Conservation (phyloP, 1,140 invertebrate genomes). For the Drosophila pallidifrons region DNA sequence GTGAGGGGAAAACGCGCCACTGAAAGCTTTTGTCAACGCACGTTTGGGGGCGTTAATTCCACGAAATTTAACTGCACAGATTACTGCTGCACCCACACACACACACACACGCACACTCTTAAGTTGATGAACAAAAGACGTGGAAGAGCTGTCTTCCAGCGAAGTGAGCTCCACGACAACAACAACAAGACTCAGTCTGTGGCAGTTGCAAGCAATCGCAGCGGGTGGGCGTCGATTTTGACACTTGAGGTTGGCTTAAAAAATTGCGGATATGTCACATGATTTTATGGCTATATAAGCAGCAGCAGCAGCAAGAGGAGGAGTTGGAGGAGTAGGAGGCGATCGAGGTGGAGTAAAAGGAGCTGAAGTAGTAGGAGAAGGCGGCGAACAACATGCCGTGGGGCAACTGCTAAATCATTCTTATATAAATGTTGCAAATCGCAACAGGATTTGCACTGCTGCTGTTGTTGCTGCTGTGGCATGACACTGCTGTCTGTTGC, state of each 20-base stretch:
- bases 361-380: not conserved
- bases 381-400: constrained; percentile 48
- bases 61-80: constrained; percentile 50
- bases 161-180: constrained; percentile 36
- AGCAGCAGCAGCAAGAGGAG: constrained; percentile 6
- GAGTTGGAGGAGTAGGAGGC: constrained; percentile 11
- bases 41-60: constrained; percentile 54
- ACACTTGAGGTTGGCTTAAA: constrained; percentile 77
- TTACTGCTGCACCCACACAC: not conserved
- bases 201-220: constrained; percentile 45
- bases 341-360: constrained; percentile 5
- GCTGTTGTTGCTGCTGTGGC: not conserved
- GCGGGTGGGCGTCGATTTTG: constrained; percentile 74
- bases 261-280: constrained; percentile 84
- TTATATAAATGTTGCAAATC: constrained; percentile 69
- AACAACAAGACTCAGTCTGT: not conserved
- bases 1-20: constrained; percentile 33
- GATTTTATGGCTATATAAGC: constrained; percentile 79
- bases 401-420: constrained; percentile 72
- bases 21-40: constrained; percentile 80
- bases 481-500: no score
- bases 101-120: not conserved
- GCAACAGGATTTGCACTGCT: constrained; percentile 59
- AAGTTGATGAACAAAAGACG: constrained; percentile 45
- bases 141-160: constrained; percentile 70